Base-by-base conservation (phyloP, 2,888 invertebrate genomes). In the Metellina segmentata region DNA sequence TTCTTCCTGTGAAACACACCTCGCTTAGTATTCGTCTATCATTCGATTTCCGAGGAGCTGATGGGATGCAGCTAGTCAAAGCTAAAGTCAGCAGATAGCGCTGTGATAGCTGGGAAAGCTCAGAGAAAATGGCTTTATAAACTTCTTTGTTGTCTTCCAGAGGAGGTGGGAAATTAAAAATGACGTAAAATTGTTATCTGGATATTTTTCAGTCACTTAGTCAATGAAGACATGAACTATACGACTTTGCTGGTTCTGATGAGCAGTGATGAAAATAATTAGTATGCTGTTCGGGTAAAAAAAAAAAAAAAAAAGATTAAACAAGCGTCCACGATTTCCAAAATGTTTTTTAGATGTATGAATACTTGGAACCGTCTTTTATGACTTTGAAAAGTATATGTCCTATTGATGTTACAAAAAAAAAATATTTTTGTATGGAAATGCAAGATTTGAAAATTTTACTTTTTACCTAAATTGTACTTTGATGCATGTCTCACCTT, bases 31-130 rank as follows among this genome's bases (percentile, higher is more conserved):
- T 61, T 61, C 61, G 16, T 16, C 61, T 16, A 61, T 61, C 61
- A 61, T 61, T 61, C 16, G 61, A 61, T 61, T 34, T 34, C 34
- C 34, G 34, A 61, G 70, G 16, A 20, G 49, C 69, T 86, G 69
- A 70, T 70, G 51, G 52, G 71, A 69, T 83, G 82, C 70, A 83
- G 77, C 83, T 83, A 89, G 89, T 89, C 89, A 89, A 69, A 75
- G 86, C 51, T 71, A 52, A 52, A 61, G 87, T 88, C 71, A 88
- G 34, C 9, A 19, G 20, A 48, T 20, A 61, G 53, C 74, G 9
- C 61, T 34, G 6, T 49, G 16, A 49, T 16, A 48, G 9, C 9
- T n/a, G 9, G 72, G 72, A 19, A 72, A 34, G 34, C 34, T 34
- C 34, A 34, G 34, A 34, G 34, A 34, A 2, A 34, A 34, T 34